Evolutionary conservation across 2,888 invertebrate species (phyloP), one percentile per base, ranked within the genome.

Genomic region (Athetis lepigone): DNA sequence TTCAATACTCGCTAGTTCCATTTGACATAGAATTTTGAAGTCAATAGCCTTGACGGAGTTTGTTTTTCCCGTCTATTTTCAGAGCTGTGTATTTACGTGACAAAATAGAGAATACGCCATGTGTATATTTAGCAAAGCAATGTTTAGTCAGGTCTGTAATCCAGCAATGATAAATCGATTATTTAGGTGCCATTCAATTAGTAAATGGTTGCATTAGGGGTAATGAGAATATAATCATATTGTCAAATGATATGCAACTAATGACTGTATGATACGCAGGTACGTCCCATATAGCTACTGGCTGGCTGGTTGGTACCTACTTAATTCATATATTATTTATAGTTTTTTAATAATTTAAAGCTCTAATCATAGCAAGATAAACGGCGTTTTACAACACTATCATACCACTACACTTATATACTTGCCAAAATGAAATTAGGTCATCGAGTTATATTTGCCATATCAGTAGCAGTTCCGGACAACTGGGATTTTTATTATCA

Each of bases 381-480:
- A 16, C 5, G 43, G 3, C 11, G 16, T 21, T 29, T 18, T 25
- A 29, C 11, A 19, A 3, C 29, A 46, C n/a, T 47, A 36, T 46
- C 39, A n/a, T 0, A 25, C 19, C 1, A n/a, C 39, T 27, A 25
- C 47, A 11, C n/a, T n/a, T n/a, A n/a, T n/a, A n/a, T n/a, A 21
- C 19, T 33, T 21, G 46, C 37, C 50, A 57, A 57, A 62, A 70
- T 21, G 18, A 11, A 55, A 68, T 27, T 37, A 60, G 52, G 50
- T 54, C 39, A 67, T 37, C 19, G 8, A n/a, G 7, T 29, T 29
- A 69, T 36, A 66, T 67, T 67, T 39, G n/a, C n/a, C 43, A 39
- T 55, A 74, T 70, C 69, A 47, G 29, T 23, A 23, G 29, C 46
- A 37, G 18, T 74, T 70, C 75, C 75, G 75, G 75, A 33, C 29